phyloP scores from a whole-genome alignment of 2,888 invertebrate species.

The Polydrusus pterygomalis region DNA sequence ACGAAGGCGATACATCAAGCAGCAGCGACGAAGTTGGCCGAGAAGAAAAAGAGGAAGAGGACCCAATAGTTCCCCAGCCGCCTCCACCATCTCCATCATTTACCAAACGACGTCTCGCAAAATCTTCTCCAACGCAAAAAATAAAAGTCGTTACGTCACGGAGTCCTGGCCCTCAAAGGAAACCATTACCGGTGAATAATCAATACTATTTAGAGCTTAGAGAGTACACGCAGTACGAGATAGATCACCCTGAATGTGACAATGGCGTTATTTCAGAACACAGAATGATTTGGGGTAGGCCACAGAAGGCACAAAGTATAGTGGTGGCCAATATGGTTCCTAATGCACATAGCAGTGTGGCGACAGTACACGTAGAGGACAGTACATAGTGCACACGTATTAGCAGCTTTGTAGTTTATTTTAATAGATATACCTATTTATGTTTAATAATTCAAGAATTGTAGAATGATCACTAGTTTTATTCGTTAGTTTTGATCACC shows the following conservation, averaged over 20 bases:
- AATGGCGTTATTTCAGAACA: conserved; percentile 37
- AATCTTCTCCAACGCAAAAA: conserved; percentile 59
- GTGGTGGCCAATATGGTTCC: conserved; percentile 30
- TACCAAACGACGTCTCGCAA: conserved; percentile 60
- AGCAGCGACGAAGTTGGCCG: conserved; percentile 74
- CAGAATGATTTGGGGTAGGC: conserved; percentile 47
- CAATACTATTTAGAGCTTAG: conserved; percentile 55
- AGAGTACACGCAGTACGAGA: conserved; percentile 53
- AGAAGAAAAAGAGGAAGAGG: conserved; percentile 59
- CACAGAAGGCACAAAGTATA: conserved; percentile 41
- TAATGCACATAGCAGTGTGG: conserved; percentile 9
- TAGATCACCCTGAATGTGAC: conserved; percentile 54
- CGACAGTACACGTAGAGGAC: conserved; percentile 21
- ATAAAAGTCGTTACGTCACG: conserved; percentile 60
- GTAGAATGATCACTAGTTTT: neutral
- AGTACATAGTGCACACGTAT: conserved; percentile 13
- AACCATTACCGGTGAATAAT: conserved; percentile 75
- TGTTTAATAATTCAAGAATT: neutral
- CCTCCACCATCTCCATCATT: conserved; percentile 81
- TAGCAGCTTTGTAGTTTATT: neutral
- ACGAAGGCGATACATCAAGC: conserved; percentile 86
- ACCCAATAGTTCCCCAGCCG: conserved; percentile 74
- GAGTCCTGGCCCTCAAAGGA: conserved; percentile 72
- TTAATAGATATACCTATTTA: neutral
- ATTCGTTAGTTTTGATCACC: too few relatives aligned